Percentiles rank a stretch among this genome's conserved stretches.
phyloP scores from a whole-genome alignment of 2,888 invertebrate species.

The Orthosia incerta region DNA sequence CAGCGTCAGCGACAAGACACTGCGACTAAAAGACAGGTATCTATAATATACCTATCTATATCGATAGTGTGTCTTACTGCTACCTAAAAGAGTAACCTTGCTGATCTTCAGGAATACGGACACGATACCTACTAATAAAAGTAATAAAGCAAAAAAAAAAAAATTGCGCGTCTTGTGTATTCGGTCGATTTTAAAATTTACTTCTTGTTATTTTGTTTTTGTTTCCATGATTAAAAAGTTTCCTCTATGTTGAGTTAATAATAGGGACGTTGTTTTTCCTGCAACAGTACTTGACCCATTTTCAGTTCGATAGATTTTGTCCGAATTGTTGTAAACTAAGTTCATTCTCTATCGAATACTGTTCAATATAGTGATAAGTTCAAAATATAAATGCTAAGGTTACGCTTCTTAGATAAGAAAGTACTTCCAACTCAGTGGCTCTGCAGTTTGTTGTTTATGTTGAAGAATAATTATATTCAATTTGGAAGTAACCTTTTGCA shows the following conservation, averaged over 20 bases:
- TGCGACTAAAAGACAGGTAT: conserved; percentile 88
- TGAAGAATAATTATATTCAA: conserved; percentile 4
- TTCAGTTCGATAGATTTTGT: background rate
- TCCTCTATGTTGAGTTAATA: conserved; percentile 11
- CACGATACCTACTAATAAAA: background rate
- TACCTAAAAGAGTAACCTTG: conserved; percentile 31
- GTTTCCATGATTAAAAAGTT: conserved; percentile 14
- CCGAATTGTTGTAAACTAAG: conserved; percentile 25
- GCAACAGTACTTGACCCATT: conserved; percentile 24
- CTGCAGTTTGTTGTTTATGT: conserved; percentile 12
- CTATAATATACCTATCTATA: conserved; percentile 8
- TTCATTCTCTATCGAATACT: conserved; percentile 16
- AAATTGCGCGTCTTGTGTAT: conserved; percentile 24
- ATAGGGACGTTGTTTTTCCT: conserved; percentile 15
- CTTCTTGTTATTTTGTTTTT: conserved; percentile 36
- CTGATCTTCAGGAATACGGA: conserved; percentile 27
- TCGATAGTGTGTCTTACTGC: conserved; percentile 8
- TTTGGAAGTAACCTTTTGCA: background rate
- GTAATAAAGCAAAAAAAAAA: conserved; percentile 29
- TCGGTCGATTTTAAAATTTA: conserved; percentile 20
- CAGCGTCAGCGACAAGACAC: conserved; percentile 91
- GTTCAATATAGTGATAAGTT: conserved; percentile 40
- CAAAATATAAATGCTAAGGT: conserved; percentile 55
- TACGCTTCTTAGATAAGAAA: conserved; percentile 51
- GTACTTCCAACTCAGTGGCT: conserved; percentile 32